A percentile compares a stretch with the other conserved stretches of the same genome.
Evolutionary conservation across 2,797 vertebrate species (phyloP).

Genomic region (Prunella strophiata): DNA sequence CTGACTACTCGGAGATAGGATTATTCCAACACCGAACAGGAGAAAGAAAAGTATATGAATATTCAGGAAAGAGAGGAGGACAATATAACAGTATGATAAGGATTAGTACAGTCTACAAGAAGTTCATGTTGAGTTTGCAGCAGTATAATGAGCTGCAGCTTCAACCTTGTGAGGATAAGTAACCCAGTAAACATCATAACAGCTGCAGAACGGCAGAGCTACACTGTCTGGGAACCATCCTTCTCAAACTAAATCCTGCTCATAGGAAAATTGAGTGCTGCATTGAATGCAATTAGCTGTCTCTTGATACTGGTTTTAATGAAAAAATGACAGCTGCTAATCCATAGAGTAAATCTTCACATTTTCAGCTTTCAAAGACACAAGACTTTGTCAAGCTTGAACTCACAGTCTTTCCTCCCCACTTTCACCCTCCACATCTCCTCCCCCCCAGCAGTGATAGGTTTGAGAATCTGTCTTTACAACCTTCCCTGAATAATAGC

Average conservation of each 20-base stretch:
- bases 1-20: no score
- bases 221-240: not conserved
- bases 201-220: not conserved
- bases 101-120: not conserved
- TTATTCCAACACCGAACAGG: no score
- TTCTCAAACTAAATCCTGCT: not conserved
- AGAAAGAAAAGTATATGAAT: no score
- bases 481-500: not conserved
- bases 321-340: not conserved
- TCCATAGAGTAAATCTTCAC: not conserved
- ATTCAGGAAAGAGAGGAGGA: no score
- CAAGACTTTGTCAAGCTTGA: not conserved
- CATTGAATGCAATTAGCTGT: not conserved
- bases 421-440: not conserved
- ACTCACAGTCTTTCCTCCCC: not conserved
- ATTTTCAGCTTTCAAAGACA: not conserved
- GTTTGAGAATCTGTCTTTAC: not conserved
- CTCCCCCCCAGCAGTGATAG: fast-evolving
- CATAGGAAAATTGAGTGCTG: not conserved
- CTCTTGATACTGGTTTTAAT: not conserved
- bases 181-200: not conserved
- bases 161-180: not conserved
- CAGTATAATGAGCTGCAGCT: not conserved
- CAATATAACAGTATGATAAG: no score
- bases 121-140: not conserved